These are phyloP conservation scores for Octomys mimax DNA, from an alignment of 2,797 vertebrate species.

Conservation along the genomic window DNA sequence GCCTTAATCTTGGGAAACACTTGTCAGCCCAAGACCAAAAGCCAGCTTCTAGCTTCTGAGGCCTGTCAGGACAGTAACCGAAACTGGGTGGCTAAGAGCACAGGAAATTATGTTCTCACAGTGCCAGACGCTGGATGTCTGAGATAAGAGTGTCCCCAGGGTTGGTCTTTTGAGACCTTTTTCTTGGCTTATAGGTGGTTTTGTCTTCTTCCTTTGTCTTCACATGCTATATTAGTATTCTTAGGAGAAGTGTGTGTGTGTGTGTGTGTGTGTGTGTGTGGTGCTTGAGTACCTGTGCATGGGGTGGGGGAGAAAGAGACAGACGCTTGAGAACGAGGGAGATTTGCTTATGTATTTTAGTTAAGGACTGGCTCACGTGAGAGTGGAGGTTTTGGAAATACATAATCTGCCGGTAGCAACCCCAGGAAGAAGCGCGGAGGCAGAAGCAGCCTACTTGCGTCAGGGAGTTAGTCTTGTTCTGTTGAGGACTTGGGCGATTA, in stretches of 20 bases:
- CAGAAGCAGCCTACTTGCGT: neutral
- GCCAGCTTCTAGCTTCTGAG: neutral
- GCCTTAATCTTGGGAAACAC: neutral
- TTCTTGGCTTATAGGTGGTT: neutral
- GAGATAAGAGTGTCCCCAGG: neutral
- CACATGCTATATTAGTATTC: neutral
- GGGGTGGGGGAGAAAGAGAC: neutral
- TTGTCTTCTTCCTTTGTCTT: neutral
- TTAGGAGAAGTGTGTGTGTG: neutral
- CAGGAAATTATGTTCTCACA: neutral
- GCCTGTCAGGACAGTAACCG: neutral
- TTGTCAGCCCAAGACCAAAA: neutral
- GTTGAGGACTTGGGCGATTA: neutral
- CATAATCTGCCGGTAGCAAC: neutral
- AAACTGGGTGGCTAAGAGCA: neutral
- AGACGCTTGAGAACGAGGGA: neutral
- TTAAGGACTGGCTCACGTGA: neutral
- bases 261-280: neutral
- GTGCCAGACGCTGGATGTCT: neutral
- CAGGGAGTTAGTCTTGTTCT: neutral
- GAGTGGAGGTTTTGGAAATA: neutral
- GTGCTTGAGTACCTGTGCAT: rapidly evolving
- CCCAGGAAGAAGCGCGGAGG: neutral
- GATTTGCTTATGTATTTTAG: slow-evolving; percentile 44
- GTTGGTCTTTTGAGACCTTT: neutral